Base-by-base conservation (phyloP, 1,140 invertebrate species). In the Drosophila kepulauana region DNA sequence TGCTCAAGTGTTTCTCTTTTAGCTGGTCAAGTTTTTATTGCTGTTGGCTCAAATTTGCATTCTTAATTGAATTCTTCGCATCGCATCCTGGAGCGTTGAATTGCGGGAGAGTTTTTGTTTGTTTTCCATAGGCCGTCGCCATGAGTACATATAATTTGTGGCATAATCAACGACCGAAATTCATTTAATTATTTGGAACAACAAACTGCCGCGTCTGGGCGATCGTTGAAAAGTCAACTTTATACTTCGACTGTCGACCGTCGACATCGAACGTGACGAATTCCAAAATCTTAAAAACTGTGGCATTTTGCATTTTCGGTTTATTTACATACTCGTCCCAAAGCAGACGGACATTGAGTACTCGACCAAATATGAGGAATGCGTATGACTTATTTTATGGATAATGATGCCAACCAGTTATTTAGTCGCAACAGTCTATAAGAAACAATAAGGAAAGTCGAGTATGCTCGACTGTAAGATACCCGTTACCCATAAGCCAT, bases 341-440 rank as follows among this genome's bases (percentile, higher is more conserved):
- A n/a, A 48, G 58, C 70, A 68, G 54, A 30, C 56, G 33, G 52
- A 35, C 43, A 52, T 41, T 33, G 67, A 74, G 82, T 82, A 38
- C 35, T 10, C 35, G 66, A 35, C 81, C 62, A 66, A 73, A 79
- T 66, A 61, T 65, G 64, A 52, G 59, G 56, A 58, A 56, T 75
- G 72, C 69, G 79, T 77, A 82, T 77, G 82, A 88, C n/a, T 84
- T 88, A 87, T 87, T 87, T 87, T 87, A 45, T 80, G 69, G 45
- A 54, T 49, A 64, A 71, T 87, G 68, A 87, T 82, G 72, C 66
- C 79, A 79, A 68, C 52, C 54, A 48, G 15, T 48, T 48, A 48
- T 16, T 48, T 48, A 48, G 0, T 6, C 15, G 1, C 46, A 1
- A 16, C 25, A 25, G 20, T 28, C 20, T 25, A 25, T 25, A 25